Evolutionary conservation across 1,140 invertebrate species (phyloP), one percentile per base, ranked within the genome.

Genomic region (Augochlora pura): DNA sequence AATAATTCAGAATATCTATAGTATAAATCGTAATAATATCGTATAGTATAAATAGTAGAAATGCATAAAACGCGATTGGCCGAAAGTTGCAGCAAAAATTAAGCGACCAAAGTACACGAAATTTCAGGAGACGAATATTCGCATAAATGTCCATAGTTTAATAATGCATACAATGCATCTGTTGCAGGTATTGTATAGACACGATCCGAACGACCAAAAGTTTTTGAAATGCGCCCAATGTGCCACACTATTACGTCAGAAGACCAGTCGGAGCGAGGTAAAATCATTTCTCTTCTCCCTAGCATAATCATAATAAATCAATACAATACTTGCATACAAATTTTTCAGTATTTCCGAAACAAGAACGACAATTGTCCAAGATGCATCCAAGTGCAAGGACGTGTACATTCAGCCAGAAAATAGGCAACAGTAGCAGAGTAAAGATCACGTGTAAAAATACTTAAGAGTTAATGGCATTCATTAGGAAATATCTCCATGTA

Each of bases 321-420:
- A 49, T 74, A 25, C n/a, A 6, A 52, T 54, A 21, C 8, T 18
- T 10, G 42, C 57, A 75, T 60, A 23, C 12, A 38, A 68, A 32
- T 14, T 69, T 66, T 21, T 23, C 62, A 85, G 82, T 42, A 18
- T 3, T 10, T 39, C 27, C 57, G 57, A 46, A 54, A 46, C 5
- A 84, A 59, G 25, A 14, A 42, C 4, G 23, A 74, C 8, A 46
- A 23, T 59, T 84, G 73, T 57, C 46, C 65, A 14, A 81, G 46
- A 10, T 85, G 78, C 21, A 46, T 25, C n/a, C 57, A 54, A 77
- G 16, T 6, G n/a, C 59, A 62, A 27, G n/a, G 1, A 25, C 64
- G 32, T 12, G 3, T 12, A 12, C 5, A 39, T 46, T 69, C 57
- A 27, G 14, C 25, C 9, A 38, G 16, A 1, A 67, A 49, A 18